Percentiles rank a stretch among this genome's conserved stretches.
These are phyloP conservation scores for Aurelia coerulea DNA, from an alignment of 30 jellyfish, hydroid and myxozoan genomes.

Conservation along the genomic window DNA sequence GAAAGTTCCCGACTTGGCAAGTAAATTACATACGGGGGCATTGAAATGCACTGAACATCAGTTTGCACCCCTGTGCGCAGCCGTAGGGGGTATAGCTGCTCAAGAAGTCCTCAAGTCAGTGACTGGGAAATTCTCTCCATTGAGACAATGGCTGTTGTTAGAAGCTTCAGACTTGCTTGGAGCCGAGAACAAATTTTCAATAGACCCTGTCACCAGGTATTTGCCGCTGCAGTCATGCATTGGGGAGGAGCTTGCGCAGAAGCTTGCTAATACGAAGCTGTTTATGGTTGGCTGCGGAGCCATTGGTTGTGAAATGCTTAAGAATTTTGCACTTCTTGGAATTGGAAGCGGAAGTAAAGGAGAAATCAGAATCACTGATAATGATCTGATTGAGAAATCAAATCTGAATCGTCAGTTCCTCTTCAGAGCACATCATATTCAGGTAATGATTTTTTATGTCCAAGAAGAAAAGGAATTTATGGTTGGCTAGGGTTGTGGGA, in stretches of 20 bases:
- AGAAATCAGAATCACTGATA: constrained; percentile 79
- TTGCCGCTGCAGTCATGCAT: constrained; percentile 32
- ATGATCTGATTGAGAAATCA: constrained; percentile 92
- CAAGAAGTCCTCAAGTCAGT: constrained; percentile 89
- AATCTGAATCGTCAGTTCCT: constrained; percentile 91
- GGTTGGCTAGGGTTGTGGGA: background rate
- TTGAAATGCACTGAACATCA: constrained; percentile 1
- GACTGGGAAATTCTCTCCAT: constrained; percentile 87
- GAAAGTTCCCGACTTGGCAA: constrained; percentile 32
- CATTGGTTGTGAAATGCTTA: constrained; percentile 93
- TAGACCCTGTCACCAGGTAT: constrained; percentile 29
- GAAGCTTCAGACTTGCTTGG: constrained; percentile 75
- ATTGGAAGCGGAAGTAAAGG: constrained; percentile 77
- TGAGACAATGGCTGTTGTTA: constrained; percentile 70
- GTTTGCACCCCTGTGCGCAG: constrained; percentile 93
- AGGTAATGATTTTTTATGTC: constrained; percentile 33
- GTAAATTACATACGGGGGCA: background rate
- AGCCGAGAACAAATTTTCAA: background rate
- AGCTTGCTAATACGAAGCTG: constrained; percentile 59
- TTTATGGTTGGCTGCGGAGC: constrained; percentile 99
- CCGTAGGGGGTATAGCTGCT: constrained; percentile 89
- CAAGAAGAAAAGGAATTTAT: background rate
- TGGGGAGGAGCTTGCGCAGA: constrained; percentile 42
- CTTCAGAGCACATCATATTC: constrained; percentile 90
- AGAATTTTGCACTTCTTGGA: constrained; percentile 90